Percentiles rank a stretch among this genome's conserved stretches.
Conservation (phyloP, 2,797 vertebrate genomes). For the Lindbergichthys nudifrons region DNA sequence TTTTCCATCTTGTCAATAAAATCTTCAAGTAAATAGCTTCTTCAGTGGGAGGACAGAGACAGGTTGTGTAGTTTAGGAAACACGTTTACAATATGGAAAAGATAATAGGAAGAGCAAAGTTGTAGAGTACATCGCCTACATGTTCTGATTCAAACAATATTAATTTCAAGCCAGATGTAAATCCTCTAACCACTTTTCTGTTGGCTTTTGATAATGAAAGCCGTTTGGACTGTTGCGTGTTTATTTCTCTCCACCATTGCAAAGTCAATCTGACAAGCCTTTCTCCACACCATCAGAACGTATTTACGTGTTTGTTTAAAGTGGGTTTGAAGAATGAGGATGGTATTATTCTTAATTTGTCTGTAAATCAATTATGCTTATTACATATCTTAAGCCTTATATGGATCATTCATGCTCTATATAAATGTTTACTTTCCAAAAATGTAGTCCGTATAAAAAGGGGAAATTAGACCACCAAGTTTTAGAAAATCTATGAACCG, state of each 20-base stretch:
- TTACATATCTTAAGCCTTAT: too few species aligned
- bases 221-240: conserved; percentile 7
- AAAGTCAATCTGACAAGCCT: conserved; percentile 27
- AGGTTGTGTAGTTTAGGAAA: conserved; percentile 22
- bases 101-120: conserved; percentile 44
- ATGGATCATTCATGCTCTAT: too few species aligned
- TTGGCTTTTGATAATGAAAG: conserved; percentile 12
- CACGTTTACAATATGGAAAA: conserved; percentile 12
- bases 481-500: background rate
- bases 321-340: background rate
- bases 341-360: background rate
- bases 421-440: too few species aligned
- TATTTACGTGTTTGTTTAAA: background rate
- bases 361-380: background rate
- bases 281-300: background rate
- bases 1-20: conserved; percentile 30
- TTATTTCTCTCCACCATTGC: background rate
- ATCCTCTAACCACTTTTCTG: conserved; percentile 15
- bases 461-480: too few species aligned
- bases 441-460: too few species aligned
- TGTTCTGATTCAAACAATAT: conserved; percentile 9
- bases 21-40: conserved; percentile 31
- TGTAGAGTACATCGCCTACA: conserved; percentile 39
- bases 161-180: conserved; percentile 28
- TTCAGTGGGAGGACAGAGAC: conserved; percentile 50